phyloP scores from a whole-genome alignment of 2,113 vertebrate species.

The Baryphthengus martii region DNA sequence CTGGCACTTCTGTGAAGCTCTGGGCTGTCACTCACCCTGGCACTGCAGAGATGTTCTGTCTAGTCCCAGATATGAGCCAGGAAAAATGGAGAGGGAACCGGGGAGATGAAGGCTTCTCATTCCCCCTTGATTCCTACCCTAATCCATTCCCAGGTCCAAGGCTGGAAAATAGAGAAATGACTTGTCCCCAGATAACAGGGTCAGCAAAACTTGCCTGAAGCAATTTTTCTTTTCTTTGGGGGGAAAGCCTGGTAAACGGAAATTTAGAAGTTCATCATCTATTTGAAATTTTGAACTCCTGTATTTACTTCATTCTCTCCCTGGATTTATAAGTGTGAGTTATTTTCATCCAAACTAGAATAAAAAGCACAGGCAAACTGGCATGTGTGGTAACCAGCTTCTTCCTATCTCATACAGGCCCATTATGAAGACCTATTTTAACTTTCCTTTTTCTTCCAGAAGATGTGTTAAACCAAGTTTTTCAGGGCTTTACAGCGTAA shows the following conservation, averaged over 20 bases:
- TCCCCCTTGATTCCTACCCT: background rate
- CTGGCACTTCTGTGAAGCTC: background rate
- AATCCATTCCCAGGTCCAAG: background rate
- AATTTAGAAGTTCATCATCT: background rate
- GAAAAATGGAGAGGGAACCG: background rate
- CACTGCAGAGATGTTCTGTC: background rate
- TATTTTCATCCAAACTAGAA: slow-evolving; percentile 6
- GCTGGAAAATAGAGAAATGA: background rate
- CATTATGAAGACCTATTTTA: slow-evolving; percentile 6
- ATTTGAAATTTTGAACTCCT: background rate
- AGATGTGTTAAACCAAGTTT: slow-evolving; percentile 5
- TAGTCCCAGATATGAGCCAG: background rate
- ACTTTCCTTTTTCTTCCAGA: background rate
- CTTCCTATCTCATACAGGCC: background rate
- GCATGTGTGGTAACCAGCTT: background rate
- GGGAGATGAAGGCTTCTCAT: background rate
- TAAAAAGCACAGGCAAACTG: background rate
- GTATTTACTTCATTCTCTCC: background rate
- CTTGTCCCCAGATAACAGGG: background rate
- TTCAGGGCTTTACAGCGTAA: background rate
- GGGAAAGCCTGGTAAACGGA: background rate
- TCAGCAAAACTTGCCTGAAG: background rate
- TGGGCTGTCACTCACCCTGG: background rate
- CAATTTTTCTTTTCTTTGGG: background rate
- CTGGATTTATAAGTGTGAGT: background rate